These are phyloP conservation scores for Numenius phaeopus DNA, from an alignment of 2,797 vertebrate species.

Conservation along the genomic window DNA sequence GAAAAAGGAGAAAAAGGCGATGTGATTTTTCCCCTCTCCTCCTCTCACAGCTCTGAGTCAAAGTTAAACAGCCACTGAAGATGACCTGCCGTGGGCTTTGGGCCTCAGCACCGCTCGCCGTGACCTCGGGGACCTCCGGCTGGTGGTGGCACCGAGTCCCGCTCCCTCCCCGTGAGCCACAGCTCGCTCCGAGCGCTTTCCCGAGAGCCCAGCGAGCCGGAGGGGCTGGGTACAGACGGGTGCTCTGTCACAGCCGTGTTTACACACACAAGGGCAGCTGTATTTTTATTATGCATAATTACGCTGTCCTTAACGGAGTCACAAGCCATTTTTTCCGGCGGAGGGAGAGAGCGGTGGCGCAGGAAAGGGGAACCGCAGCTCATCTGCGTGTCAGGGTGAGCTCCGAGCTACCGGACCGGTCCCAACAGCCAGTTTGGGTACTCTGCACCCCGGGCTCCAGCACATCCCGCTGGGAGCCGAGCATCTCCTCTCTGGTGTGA, in stretches of 20 bases:
- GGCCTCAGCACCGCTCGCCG: not conserved
- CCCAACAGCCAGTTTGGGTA: not conserved
- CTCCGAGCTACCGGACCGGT: rapidly evolving
- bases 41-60: not conserved
- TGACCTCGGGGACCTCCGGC: not conserved
- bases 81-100: not conserved
- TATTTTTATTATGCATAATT: conserved; percentile 64
- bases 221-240: conserved; percentile 36
- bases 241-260: conserved; percentile 58
- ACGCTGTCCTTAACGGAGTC: conserved; percentile 2
- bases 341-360: not conserved
- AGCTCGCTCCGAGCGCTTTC: not conserved
- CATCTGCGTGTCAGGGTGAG: not conserved
- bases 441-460: not conserved
- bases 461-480: rapidly evolving
- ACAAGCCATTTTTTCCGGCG: not conserved
- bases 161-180: not conserved
- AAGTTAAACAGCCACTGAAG: not conserved
- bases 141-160: not conserved
- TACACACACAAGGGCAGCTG: conserved; percentile 29
- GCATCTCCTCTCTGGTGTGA: not conserved
- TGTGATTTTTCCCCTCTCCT: not conserved
- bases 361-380: not conserved
- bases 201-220: not conserved
- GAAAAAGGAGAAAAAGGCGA: not conserved